A percentile compares a stretch with the other conserved stretches of the same genome.
Conservation (phyloP, 2,797 vertebrate genomes). For the Kryptolebias ocellatus region DNA sequence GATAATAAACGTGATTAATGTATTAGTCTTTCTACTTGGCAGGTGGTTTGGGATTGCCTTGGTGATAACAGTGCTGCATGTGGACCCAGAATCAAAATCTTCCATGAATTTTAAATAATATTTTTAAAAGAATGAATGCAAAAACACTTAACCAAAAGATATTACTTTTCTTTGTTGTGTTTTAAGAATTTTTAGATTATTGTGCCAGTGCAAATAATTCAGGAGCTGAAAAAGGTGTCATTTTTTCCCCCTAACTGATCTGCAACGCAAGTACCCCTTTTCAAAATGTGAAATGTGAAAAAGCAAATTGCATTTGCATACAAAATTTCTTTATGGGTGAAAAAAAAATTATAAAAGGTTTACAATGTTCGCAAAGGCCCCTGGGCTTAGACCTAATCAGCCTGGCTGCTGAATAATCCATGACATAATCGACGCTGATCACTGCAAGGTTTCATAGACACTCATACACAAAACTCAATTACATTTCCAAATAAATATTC, state of each 20-base stretch:
- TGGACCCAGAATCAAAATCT: background rate
- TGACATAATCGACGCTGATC: slow-evolving; percentile 45
- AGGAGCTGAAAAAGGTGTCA: background rate
- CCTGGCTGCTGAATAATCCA: slow-evolving; percentile 65
- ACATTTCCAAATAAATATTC: slow-evolving; percentile 24
- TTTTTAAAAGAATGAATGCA: background rate
- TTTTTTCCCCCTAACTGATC: background rate
- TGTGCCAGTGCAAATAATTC: background rate
- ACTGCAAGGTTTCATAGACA: slow-evolving; percentile 27
- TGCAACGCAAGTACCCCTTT: background rate
- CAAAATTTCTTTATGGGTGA: slow-evolving; percentile 29
- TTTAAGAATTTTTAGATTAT: slow-evolving; percentile 1
- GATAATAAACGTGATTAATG: slow-evolving; percentile 48
- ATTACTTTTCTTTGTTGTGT: background rate
- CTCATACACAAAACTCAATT: slow-evolving; percentile 43
- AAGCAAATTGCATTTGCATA: slow-evolving; percentile 6
- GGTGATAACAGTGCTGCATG: background rate
- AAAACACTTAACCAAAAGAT: background rate
- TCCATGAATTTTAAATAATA: background rate
- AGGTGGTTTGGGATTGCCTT: slow-evolving; percentile 5
- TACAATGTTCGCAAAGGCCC: slow-evolving; percentile 36
- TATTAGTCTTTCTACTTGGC: slow-evolving; percentile 13
- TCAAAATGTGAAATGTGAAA: slow-evolving; percentile 1
- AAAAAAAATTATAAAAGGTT: slow-evolving; percentile 26
- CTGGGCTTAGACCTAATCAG: slow-evolving; percentile 53